Conservation (phyloP, 2,797 vertebrate genomes). For the Lacerta bilineata region DNA sequence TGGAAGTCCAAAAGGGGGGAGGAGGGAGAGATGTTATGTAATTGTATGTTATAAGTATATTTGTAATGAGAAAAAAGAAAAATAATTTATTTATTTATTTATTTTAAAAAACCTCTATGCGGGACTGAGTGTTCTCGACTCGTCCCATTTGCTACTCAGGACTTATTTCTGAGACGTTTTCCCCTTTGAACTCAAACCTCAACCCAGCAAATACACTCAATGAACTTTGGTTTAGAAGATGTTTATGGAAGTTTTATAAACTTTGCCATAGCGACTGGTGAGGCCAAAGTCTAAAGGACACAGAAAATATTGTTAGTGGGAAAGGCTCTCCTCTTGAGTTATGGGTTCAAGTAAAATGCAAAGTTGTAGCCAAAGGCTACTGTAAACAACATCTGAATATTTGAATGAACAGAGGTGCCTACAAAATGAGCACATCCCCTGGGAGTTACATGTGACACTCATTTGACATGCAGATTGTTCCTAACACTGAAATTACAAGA, state of each 20-base stretch:
- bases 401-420: neutral
- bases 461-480: neutral
- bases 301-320: slow-evolving; percentile 1
- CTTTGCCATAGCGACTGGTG: neutral
- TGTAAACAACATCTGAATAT: slow-evolving; percentile 8
- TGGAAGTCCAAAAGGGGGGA: too few relatives aligned
- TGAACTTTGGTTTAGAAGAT: neutral
- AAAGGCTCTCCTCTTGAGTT: slow-evolving; percentile 4
- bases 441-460: neutral
- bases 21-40: too few relatives aligned
- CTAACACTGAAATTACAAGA: neutral
- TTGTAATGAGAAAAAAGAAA: too few relatives aligned
- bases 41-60: too few relatives aligned
- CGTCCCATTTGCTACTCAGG: neutral
- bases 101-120: neutral
- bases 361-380: slow-evolving; percentile 1
- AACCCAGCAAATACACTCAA: slow-evolving; percentile 11
- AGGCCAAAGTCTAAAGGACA: neutral
- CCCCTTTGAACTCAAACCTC: slow-evolving; percentile 37
- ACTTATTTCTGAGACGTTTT: neutral
- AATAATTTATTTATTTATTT: too few relatives aligned
- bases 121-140: slow-evolving; percentile 24
- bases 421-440: neutral
- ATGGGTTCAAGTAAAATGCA: neutral
- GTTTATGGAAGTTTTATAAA: slow-evolving; percentile 31